Conservation (phyloP, 2,113 vertebrate species). For the Plectropomus leopardus region DNA sequence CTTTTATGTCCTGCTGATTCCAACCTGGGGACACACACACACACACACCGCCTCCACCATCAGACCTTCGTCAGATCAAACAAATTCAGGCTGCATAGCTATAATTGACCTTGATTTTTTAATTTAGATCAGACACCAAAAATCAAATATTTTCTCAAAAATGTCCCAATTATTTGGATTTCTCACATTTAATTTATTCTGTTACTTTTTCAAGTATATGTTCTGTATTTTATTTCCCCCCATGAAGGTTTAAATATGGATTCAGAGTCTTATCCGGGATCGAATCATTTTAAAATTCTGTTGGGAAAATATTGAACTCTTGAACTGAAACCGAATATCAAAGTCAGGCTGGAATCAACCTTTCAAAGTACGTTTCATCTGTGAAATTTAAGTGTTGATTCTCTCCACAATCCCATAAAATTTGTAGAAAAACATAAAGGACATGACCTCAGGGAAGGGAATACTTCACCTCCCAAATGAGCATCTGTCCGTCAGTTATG, state of each 20-base stretch:
- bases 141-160: not conserved
- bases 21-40: not conserved
- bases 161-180: not conserved
- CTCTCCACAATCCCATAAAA: not conserved
- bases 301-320: not conserved
- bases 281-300: not conserved
- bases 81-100: not conserved
- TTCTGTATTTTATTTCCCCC: not conserved
- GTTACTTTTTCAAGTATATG: not conserved
- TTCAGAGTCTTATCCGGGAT: not conserved
- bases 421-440: not conserved
- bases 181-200: not conserved
- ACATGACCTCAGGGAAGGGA: not conserved
- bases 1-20: constrained; percentile 42
- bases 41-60: not conserved
- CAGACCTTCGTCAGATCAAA: not conserved
- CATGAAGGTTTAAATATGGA: not conserved
- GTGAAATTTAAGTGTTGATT: not conserved
- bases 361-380: not conserved
- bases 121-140: too few relatives aligned
- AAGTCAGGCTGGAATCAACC: not conserved
- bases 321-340: not conserved
- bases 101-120: too few relatives aligned
- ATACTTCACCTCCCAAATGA: too few relatives aligned
- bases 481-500: too few relatives aligned